phyloP scores from a whole-genome alignment of 2,888 invertebrate species.

The Chloroclysta siterata region DNA sequence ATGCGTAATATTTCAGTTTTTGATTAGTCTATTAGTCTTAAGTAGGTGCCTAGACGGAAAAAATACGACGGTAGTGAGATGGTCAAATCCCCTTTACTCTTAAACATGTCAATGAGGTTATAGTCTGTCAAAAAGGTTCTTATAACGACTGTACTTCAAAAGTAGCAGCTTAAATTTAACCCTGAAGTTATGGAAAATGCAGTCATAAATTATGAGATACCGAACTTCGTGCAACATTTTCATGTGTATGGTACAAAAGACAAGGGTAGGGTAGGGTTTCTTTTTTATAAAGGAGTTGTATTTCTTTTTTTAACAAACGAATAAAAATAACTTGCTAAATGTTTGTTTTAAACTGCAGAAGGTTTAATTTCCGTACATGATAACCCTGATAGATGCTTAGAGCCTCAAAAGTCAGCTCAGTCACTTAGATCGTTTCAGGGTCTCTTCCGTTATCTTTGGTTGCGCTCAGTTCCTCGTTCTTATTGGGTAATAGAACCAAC shows the following conservation, averaged over 20 bases:
- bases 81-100: too few relatives aligned
- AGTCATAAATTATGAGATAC: constrained; percentile 19
- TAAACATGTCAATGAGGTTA: background rate
- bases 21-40: too few relatives aligned
- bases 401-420: constrained; percentile 45
- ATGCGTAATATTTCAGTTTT: too few relatives aligned
- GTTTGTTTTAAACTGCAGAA: background rate
- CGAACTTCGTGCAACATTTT: constrained; percentile 15
- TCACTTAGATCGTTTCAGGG: constrained; percentile 53
- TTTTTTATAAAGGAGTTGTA: background rate
- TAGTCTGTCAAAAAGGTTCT: background rate
- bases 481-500: constrained; percentile 15
- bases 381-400: constrained; percentile 45
- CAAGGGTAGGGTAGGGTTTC: background rate
- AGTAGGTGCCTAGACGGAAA: background rate
- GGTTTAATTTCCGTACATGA: background rate
- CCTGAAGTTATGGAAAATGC: constrained; percentile 21
- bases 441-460: constrained; percentile 52
- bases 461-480: constrained; percentile 42
- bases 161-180: background rate
- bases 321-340: too few relatives aligned
- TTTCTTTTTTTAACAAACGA: too few relatives aligned
- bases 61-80: too few relatives aligned
- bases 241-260: constrained; percentile 9
- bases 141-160: constrained; percentile 4